phyloP scores from a whole-genome alignment of 2,113 vertebrate genomes.

The Dromiciops gliroides region DNA sequence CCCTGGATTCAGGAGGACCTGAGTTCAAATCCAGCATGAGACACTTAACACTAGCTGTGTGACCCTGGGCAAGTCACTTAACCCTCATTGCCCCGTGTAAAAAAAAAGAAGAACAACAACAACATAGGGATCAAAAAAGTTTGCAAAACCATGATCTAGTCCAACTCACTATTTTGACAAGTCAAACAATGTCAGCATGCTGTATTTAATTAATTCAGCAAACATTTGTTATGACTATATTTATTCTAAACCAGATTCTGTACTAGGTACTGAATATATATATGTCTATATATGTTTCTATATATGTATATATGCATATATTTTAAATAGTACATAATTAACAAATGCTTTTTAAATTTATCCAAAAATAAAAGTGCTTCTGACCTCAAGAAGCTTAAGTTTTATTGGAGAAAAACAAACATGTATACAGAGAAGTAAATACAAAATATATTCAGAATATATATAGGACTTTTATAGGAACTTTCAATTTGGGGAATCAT shows the following conservation, averaged over 20 bases:
- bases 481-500: neutral
- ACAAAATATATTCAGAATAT: neutral
- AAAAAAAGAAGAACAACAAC: too few species aligned
- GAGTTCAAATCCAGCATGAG: too few species aligned
- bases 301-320: too few species aligned
- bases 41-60: too few species aligned
- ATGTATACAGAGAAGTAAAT: neutral
- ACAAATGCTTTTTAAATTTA: neutral
- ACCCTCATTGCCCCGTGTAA: too few species aligned
- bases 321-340: too few species aligned
- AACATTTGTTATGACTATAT: neutral
- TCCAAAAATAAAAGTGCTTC: neutral
- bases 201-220: neutral
- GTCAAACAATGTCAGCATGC: neutral
- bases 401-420: neutral
- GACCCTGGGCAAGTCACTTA: too few species aligned
- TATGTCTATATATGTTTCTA: too few species aligned
- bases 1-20: too few species aligned
- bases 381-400: neutral
- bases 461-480: neutral
- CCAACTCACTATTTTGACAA: neutral
- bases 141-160: neutral
- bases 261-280: neutral
- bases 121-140: neutral
- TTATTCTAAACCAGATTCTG: neutral